Evolutionary conservation across 2,797 vertebrate genomes (phyloP).

Genomic region (Yasuhikotakia modesta): DNA sequence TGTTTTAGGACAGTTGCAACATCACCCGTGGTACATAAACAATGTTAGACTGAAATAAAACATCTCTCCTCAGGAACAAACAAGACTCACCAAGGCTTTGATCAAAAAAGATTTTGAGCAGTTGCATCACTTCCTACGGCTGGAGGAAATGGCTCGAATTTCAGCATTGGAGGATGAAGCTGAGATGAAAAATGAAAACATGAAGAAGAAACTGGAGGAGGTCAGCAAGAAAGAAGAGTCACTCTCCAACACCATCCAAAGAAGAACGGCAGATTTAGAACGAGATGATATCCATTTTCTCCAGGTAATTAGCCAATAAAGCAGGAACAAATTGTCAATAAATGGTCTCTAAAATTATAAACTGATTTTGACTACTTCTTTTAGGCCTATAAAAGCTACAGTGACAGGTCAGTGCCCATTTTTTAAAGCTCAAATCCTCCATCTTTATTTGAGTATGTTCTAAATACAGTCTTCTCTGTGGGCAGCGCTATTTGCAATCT

Average conservation of each 20-base stretch:
- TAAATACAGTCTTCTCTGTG: background rate
- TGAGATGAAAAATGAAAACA: conserved; percentile 37
- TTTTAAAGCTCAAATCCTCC: background rate
- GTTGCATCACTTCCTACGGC: conserved; percentile 43
- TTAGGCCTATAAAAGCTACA: conserved; percentile 1
- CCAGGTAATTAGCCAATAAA: conserved; percentile 1
- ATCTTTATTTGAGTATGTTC: background rate
- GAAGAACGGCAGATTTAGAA: conserved; percentile 15
- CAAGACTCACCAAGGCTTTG: conserved; percentile 16
- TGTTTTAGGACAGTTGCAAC: no score
- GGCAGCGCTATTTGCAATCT: background rate
- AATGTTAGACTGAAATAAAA: background rate
- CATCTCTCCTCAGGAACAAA: conserved; percentile 23
- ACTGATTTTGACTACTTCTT: background rate
- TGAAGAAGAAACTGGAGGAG: conserved; percentile 47
- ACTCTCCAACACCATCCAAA: conserved; percentile 37
- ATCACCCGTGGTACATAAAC: no score
- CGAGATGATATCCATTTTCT: conserved; percentile 29
- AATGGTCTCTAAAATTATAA: background rate
- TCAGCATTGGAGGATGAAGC: conserved; percentile 33
- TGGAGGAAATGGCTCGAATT: conserved; percentile 40
- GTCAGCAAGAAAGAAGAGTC: conserved; percentile 8
- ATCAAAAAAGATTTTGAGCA: conserved; percentile 49
- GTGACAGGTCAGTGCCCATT: conserved; percentile 17
- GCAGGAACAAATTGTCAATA: background rate